Base-by-base conservation (phyloP, 2,888 invertebrate genomes). In the Amiota minor region DNA sequence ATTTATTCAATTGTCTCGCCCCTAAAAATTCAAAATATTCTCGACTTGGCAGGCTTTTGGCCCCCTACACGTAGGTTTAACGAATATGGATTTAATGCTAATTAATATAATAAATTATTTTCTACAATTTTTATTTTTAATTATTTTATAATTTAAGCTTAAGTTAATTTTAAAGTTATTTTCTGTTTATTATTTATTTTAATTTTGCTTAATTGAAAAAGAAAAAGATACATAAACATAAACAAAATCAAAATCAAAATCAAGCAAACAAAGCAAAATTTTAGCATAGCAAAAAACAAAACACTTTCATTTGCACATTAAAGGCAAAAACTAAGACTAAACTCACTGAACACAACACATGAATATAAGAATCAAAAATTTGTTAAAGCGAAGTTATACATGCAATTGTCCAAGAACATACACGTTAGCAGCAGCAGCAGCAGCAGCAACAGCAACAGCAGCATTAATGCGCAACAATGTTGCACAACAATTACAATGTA, bases 31-130 rank as follows among this genome's bases (percentile, higher is more conserved):
- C 84, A 86, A 82, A 87, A 84, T 86, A 89, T 89, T 90, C 90
- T 90, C 90, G 90, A 90, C 89, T 90, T 90, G 90, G 88, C 89
- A 90, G 90, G 90, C 90, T 90, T 90, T 90, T 83, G 82, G 83
- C 86, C 86, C 86, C 81, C 74, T 72, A 70, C 47, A 70, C 46
- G 59, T 35, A 74, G 77, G 75, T 77, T 81, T 81, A 78, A 80
- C 79, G 78, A 79, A 78, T 78, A 74, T 77, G 75, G 74, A 72
- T 72, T 74, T 59, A 35, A 35, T 35, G 35, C 35, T 35, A 35
- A 35, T 35, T 35, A 35, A 35, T 72, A 74, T 72, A 74, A 70
- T 64, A 70, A 20, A 56, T 45, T 70, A 61, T 69, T 74, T 12
- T 14, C 53, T 56, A 45, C 45, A 59, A 35, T 50, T 70, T 71